Conservation (phyloP, 1,140 invertebrate species). For the Tetramorium parvispinum region DNA sequence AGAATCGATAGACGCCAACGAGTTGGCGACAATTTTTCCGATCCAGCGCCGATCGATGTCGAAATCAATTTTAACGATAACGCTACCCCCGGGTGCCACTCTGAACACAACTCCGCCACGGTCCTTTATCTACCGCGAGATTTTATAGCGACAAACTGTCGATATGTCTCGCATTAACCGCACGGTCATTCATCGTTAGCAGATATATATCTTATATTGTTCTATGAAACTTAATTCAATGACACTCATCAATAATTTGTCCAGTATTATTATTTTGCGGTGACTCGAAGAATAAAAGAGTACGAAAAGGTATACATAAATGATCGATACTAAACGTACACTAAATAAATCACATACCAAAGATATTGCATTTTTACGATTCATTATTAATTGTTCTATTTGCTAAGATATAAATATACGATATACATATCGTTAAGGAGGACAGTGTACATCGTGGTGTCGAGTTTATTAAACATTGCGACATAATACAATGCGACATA, state of each 20-base stretch:
- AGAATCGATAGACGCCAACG: constrained; percentile 65
- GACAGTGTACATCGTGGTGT: neutral
- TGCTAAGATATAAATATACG: neutral
- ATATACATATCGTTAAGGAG: neutral
- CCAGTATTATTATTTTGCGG: neutral
- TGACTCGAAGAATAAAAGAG: neutral
- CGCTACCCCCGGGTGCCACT: constrained; percentile 32
- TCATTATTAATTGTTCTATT: neutral
- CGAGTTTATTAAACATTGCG: constrained; percentile 1
- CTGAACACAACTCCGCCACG: neutral
- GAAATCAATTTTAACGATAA: constrained; percentile 61
- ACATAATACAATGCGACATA: constrained; percentile 32
- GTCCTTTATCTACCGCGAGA: constrained; percentile 48
- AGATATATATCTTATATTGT: constrained; percentile 10
- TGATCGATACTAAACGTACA: neutral
- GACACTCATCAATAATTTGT: constrained; percentile 18
- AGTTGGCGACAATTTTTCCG: constrained; percentile 67
- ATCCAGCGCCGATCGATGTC: constrained; percentile 48
- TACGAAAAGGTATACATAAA: neutral
- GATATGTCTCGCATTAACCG: constrained; percentile 34
- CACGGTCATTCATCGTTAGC: neutral
- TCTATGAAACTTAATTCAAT: neutral
- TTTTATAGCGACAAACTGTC: constrained; percentile 52
- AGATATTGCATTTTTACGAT: neutral
- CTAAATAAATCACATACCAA: neutral